Conservation (phyloP, 1,140 invertebrate genomes). For the Colletes latitarsis region DNA sequence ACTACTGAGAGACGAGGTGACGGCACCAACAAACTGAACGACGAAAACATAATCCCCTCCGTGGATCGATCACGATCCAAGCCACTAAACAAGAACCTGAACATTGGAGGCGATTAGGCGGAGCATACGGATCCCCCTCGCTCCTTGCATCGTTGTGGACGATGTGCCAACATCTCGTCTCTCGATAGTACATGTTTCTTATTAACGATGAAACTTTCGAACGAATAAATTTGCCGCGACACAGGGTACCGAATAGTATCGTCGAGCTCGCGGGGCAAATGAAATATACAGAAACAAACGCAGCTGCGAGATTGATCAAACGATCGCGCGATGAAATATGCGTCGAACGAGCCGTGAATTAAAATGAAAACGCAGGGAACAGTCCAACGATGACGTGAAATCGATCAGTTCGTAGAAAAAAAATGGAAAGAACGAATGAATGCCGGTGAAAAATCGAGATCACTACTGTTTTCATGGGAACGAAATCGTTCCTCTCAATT, state of each 20-base stretch:
- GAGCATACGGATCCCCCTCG: too few species aligned
- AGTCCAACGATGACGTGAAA: slow-evolving; percentile 14
- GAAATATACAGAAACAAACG: slow-evolving; percentile 12
- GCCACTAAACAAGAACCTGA: too few species aligned
- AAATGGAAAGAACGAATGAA: slow-evolving; percentile 20
- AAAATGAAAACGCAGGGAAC: slow-evolving; percentile 11
- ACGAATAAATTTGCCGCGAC: too few species aligned
- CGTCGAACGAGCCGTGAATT: not conserved
- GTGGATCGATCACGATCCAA: too few species aligned
- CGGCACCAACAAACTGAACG: too few species aligned
- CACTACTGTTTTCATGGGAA: slow-evolving; percentile 7
- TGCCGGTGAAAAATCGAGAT: slow-evolving; percentile 20
- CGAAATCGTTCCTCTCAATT: slow-evolving; percentile 24
- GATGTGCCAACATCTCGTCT: too few species aligned
- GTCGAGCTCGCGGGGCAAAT: not conserved
- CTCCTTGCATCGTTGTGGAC: too few species aligned
- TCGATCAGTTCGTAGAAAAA: slow-evolving; percentile 1
- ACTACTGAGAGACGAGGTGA: too few species aligned
- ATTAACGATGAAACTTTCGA: too few species aligned
- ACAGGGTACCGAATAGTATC: not conserved
- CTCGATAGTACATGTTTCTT: too few species aligned
- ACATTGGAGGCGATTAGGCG: too few species aligned
- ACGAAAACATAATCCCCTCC: too few species aligned
- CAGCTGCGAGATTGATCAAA: not conserved
- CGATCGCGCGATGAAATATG: slow-evolving; percentile 6